A percentile compares a stretch with the other conserved stretches of the same genome.
Evolutionary conservation across 2,797 vertebrate genomes (phyloP).

Genomic region (Phataginus tricuspis): DNA sequence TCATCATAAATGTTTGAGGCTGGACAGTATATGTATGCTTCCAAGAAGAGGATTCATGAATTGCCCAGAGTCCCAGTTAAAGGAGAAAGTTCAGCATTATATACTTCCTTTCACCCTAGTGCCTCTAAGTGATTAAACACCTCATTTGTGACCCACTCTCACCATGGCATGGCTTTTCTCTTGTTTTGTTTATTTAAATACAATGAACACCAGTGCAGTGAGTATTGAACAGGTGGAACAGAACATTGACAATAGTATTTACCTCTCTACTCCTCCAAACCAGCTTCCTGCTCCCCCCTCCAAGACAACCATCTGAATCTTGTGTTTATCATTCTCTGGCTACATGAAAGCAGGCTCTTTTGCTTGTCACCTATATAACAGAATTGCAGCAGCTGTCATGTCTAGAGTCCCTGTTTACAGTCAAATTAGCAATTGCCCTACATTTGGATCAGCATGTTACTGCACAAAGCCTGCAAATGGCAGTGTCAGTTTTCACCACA

Average conservation of each 20-base stretch:
- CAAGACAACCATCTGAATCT: slow-evolving; percentile 23
- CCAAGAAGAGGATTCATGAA: slow-evolving; percentile 1
- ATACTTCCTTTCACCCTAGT: neutral
- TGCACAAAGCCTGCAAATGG: slow-evolving; percentile 73
- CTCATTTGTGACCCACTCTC: slow-evolving; percentile 21
- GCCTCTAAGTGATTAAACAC: neutral
- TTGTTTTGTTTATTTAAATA: slow-evolving; percentile 49
- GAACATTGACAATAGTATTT: slow-evolving; percentile 44
- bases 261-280: neutral
- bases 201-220: slow-evolving; percentile 44
- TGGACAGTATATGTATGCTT: neutral
- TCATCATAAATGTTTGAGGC: slow-evolving; percentile 25
- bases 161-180: neutral
- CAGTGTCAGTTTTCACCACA: slow-evolving; percentile 82
- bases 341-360: neutral
- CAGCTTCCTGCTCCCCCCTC: neutral
- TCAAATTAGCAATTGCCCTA: slow-evolving; percentile 72
- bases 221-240: neutral
- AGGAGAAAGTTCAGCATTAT: slow-evolving; percentile 20
- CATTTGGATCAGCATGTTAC: slow-evolving; percentile 82
- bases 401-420: slow-evolving; percentile 74
- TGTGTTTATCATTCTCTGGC: slow-evolving; percentile 25
- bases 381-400: slow-evolving; percentile 75
- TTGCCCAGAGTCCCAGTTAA: slow-evolving; percentile 21
- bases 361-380: slow-evolving; percentile 41